These are phyloP conservation scores for Hypothenemus hampei DNA, from an alignment of 1,140 invertebrate genomes.

Conservation along the genomic window DNA sequence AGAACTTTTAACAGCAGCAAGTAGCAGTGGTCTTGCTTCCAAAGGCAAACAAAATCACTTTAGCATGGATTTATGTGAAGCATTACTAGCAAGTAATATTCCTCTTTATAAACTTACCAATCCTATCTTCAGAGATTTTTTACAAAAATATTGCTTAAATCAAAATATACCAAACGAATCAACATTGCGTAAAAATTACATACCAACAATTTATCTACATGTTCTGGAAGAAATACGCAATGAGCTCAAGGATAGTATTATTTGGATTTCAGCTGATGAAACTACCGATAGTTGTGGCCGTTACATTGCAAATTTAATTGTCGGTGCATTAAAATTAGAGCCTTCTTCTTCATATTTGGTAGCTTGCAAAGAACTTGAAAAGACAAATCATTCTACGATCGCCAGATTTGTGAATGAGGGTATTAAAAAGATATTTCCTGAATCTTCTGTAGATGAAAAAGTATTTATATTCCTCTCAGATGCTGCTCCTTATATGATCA, in stretches of 20 bases:
- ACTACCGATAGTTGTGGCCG: background rate
- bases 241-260: background rate
- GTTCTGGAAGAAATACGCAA: background rate
- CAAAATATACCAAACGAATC: background rate
- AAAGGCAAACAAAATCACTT: too few species aligned
- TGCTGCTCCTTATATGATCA: background rate
- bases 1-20: too few species aligned
- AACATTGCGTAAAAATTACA: background rate
- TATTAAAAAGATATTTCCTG: background rate
- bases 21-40: too few species aligned
- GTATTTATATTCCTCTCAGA: background rate
- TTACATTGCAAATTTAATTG: background rate
- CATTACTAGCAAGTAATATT: background rate
- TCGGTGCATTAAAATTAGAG: background rate
- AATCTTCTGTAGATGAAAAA: background rate
- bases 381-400: background rate
- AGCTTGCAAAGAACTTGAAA: background rate
- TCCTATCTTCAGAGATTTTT: background rate
- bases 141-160: background rate
- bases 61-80: too few species aligned
- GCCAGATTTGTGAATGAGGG: background rate
- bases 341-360: background rate
- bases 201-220: background rate
- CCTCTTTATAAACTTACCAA: background rate
- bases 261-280: slow-evolving; percentile 1